Percentiles rank a stretch among this genome's conserved stretches.
These are phyloP conservation scores for Heterodera carotae DNA, from an alignment of 1,140 invertebrate species.

Conservation along the genomic window DNA sequence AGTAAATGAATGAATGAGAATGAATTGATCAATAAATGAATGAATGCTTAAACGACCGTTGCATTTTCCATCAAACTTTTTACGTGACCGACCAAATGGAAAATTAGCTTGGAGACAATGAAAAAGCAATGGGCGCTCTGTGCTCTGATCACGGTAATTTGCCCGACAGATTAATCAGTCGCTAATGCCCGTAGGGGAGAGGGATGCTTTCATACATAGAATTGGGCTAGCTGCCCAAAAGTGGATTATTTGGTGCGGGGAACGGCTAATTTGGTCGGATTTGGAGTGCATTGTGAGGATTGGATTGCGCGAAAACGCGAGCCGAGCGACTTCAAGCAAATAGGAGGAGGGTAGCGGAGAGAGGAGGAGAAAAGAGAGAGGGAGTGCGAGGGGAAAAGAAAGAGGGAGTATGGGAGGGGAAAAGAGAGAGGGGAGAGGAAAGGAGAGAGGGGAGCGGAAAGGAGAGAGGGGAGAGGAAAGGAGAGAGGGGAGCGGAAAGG, in stretches of 20 bases:
- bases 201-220: not conserved
- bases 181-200: not conserved
- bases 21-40: no score
- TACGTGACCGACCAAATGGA: not conserved
- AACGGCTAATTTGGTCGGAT: not conserved
- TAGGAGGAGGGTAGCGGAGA: conserved; percentile 1
- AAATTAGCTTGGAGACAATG: not conserved
- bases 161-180: not conserved
- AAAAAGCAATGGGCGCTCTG: not conserved
- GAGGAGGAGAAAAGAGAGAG: not conserved
- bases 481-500: not conserved
- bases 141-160: not conserved
- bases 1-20: no score
- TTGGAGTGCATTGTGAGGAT: not conserved
- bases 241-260: not conserved
- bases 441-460: not conserved
- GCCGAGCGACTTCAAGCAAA: not conserved
- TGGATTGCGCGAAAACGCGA: not conserved
- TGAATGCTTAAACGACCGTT: not conserved
- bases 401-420: no score
- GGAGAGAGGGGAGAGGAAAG: not conserved
- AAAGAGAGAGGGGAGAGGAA: not conserved
- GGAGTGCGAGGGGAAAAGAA: no score
- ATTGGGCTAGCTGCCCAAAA: not conserved
- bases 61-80: not conserved